A percentile compares a stretch with the other conserved stretches of the same genome.
Evolutionary conservation across 2,797 vertebrate genomes (phyloP).

Genomic region (Darevskia nairensis): DNA sequence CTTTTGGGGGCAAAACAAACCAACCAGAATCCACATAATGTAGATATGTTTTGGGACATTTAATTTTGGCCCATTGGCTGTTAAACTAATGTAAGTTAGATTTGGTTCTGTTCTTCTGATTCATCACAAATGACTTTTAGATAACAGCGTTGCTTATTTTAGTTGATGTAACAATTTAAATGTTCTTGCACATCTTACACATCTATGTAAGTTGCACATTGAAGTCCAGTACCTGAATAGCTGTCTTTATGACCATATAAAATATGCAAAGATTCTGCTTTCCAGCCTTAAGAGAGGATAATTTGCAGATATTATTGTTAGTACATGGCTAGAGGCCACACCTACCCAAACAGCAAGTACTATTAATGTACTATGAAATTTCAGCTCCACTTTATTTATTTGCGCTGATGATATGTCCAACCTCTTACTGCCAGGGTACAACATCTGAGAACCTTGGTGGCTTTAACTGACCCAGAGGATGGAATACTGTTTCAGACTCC

Average conservation of each 20-base stretch:
- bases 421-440: constrained; percentile 74
- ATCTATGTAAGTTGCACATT: neutral
- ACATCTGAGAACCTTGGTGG: constrained; percentile 72
- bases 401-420: constrained; percentile 41
- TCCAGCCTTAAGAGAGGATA: constrained; percentile 34
- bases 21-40: neutral
- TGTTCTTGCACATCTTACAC: neutral
- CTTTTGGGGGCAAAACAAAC: too few species aligned
- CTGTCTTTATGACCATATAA: neutral
- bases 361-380: constrained; percentile 41
- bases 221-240: neutral
- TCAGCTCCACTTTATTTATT: constrained; percentile 43
- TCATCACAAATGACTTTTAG: neutral
- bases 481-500: constrained; percentile 71
- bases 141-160: neutral
- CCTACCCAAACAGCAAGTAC: constrained; percentile 42
- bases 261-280: constrained; percentile 24
- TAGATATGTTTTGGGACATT: neutral
- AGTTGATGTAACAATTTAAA: neutral
- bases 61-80: neutral
- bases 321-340: neutral
- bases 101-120: neutral
- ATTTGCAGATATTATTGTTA: constrained; percentile 4
- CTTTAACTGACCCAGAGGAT: constrained; percentile 73
- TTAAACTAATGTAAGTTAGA: neutral